A percentile compares a stretch with the other conserved stretches of the same genome.
Evolutionary conservation across 2,113 vertebrate genomes (phyloP).

Genomic region (Ascaphus truei): DNA sequence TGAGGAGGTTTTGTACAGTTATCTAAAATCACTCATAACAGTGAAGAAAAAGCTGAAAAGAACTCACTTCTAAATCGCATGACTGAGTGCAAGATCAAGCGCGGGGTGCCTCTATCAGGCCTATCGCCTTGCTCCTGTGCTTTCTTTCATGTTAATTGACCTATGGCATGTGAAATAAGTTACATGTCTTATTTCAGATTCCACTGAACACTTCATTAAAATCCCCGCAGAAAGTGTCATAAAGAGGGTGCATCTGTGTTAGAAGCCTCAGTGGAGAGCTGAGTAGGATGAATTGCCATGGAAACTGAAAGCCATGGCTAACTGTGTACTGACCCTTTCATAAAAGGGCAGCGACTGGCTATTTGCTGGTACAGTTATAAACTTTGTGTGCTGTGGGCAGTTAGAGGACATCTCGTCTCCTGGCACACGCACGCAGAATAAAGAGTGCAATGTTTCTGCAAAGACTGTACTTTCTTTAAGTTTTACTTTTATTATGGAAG

Average conservation of each 20-base stretch:
- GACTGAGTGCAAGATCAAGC: neutral
- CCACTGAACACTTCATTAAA: slow-evolving; percentile 27
- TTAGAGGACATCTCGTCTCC: neutral
- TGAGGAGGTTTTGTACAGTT: neutral
- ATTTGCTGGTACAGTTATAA: neutral
- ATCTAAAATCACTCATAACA: neutral
- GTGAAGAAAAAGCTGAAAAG: neutral
- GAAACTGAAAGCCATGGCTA: slow-evolving; percentile 14
- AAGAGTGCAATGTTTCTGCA: neutral
- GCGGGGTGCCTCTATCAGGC: neutral
- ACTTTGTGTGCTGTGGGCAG: slow-evolving; percentile 1
- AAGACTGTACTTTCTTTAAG: neutral
- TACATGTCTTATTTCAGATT: slow-evolving; percentile 1
- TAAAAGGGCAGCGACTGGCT: slow-evolving; percentile 12
- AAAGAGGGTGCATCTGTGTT: slow-evolving; percentile 5
- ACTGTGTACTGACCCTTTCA: slow-evolving; percentile 19
- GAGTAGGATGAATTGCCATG: slow-evolving; percentile 23
- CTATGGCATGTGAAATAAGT: neutral
- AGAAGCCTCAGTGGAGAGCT: neutral
- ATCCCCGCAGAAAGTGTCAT: slow-evolving; percentile 14
- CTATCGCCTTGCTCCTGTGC: neutral
- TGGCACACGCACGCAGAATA: neutral
- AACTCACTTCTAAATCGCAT: no score
- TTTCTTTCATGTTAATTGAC: slow-evolving; percentile 26
- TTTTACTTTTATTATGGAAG: neutral